A percentile compares a stretch with the other conserved stretches of the same genome.
Conservation (phyloP, 2,888 invertebrate species). For the Cerceris rybyensis region DNA sequence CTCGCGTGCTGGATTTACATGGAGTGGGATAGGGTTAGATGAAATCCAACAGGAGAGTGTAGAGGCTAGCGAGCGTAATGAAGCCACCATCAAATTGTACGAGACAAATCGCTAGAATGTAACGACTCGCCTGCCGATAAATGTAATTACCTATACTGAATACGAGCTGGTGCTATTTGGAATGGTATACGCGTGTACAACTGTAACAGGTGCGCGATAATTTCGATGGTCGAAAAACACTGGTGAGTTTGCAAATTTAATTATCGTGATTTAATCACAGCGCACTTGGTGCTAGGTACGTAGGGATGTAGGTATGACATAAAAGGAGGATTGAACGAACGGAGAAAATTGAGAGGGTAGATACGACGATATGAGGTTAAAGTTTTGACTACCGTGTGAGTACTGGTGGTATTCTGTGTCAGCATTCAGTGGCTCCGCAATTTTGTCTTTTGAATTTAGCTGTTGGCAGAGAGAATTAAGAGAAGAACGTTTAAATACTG, state of each 20-base stretch:
- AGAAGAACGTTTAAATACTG: too few species aligned
- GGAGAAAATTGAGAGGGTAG: too few species aligned
- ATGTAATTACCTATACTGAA: conserved; percentile 38
- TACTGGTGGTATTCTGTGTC: too few species aligned
- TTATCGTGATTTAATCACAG: background rate
- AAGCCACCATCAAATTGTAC: conserved; percentile 51
- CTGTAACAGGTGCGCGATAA: conserved; percentile 6
- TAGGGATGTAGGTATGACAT: background rate
- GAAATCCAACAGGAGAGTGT: conserved; percentile 18
- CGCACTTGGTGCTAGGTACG: background rate
- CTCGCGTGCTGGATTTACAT: conserved; percentile 42
- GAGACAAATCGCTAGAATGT: conserved; percentile 37
- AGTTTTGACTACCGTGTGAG: too few species aligned
- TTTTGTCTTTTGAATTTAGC: too few species aligned
- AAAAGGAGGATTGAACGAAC: background rate
- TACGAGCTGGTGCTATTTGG: conserved; percentile 32
- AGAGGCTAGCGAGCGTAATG: conserved; percentile 35
- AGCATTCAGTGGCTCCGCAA: too few species aligned
- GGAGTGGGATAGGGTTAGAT: conserved; percentile 18
- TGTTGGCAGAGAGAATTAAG: too few species aligned
- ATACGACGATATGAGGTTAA: too few species aligned
- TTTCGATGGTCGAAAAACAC: background rate
- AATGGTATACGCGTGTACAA: background rate
- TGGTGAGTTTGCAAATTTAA: background rate
- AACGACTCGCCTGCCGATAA: conserved; percentile 19